Percentiles rank a stretch among this genome's conserved stretches.
Evolutionary conservation across 2,888 invertebrate genomes (phyloP).

Genomic region (Cistogaster globosa): DNA sequence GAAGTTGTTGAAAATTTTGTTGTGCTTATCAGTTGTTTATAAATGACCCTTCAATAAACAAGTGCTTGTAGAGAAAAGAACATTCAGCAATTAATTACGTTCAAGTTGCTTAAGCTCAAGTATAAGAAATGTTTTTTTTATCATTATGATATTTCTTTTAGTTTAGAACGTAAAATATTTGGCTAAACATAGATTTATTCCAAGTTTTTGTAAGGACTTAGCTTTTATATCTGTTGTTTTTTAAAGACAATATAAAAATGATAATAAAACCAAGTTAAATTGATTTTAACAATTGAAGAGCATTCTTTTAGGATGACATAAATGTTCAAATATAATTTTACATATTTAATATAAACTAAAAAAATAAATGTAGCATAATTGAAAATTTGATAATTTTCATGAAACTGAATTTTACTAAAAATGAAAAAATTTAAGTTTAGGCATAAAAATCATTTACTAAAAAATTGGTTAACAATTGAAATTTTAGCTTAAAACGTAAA

Average conservation of each 20-base stretch:
- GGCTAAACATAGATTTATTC: neutral
- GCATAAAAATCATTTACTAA: too few species aligned
- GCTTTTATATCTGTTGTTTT: too few species aligned
- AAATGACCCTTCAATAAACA: conserved; percentile 34
- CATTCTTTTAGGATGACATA: neutral
- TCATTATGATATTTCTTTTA: neutral
- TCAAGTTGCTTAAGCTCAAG: conserved; percentile 33
- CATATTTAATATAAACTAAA: too few species aligned
- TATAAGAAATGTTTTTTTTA: neutral
- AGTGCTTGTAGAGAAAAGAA: neutral
- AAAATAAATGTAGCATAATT: too few species aligned
- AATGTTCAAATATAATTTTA: too few species aligned
- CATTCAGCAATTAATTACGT: conserved; percentile 44
- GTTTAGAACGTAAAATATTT: neutral
- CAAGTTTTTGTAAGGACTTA: too few species aligned
- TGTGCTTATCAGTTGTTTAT: conserved; percentile 11
- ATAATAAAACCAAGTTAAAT: neutral
- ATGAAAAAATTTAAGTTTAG: too few species aligned
- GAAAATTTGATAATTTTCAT: too few species aligned
- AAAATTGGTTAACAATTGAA: too few species aligned
- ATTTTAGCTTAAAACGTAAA: too few species aligned
- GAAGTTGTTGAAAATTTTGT: neutral
- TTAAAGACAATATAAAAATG: too few species aligned
- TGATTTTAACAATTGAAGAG: neutral
- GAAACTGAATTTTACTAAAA: too few species aligned